Percentiles rank a stretch among this genome's conserved stretches.
phyloP scores from a whole-genome alignment of 2,888 invertebrate species.

The Linyphia triangularis region DNA sequence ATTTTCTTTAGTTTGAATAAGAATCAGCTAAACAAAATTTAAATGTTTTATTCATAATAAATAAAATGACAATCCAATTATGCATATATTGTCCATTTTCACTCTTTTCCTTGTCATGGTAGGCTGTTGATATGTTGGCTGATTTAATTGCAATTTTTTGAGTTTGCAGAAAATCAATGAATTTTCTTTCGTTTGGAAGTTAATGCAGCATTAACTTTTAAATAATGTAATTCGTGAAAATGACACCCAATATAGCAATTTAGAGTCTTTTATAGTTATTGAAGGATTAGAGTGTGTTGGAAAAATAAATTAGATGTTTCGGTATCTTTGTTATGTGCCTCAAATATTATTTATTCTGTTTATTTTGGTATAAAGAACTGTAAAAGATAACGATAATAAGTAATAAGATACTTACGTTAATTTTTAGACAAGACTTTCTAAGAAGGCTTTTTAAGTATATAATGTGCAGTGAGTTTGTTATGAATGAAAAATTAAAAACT shows the following conservation, averaged over 20 bases:
- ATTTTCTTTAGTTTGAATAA: not conserved
- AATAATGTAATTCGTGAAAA: not conserved
- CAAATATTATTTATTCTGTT: not conserved
- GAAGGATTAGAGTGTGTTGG: conserved; percentile 10
- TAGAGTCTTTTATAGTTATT: conserved; percentile 10
- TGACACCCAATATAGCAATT: not conserved
- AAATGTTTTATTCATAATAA: conserved; percentile 18
- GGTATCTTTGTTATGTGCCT: not conserved
- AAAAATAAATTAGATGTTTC: not conserved
- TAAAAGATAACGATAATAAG: not conserved
- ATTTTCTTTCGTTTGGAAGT: not conserved
- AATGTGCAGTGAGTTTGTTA: too few relatives aligned
- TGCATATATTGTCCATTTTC: not conserved
- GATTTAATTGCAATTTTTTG: not conserved
- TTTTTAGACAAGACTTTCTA: too few relatives aligned
- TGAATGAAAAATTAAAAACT: too few relatives aligned
- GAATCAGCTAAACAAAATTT: not conserved
- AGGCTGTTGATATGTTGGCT: not conserved
- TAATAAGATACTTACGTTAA: not conserved
- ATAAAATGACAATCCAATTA: conserved; percentile 26
- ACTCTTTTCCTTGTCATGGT: not conserved
- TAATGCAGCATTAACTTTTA: not conserved
- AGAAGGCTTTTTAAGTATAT: too few relatives aligned
- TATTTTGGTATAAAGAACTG: not conserved
- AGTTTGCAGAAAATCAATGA: not conserved